These are phyloP conservation scores for Heterotis niloticus DNA, from an alignment of 2,113 vertebrate genomes.

Conservation along the genomic window DNA sequence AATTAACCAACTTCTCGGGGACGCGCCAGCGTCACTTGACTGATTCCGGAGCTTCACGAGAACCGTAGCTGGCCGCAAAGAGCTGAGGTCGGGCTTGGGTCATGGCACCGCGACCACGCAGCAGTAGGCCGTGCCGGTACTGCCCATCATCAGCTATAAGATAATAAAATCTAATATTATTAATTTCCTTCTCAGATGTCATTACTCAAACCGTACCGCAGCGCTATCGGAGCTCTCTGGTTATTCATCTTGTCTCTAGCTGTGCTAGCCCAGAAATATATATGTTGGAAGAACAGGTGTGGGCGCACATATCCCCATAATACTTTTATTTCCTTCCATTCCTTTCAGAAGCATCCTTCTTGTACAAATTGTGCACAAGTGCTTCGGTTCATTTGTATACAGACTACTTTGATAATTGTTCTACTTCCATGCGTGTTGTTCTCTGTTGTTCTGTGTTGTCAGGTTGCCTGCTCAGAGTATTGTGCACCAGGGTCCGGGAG, in stretches of 20 bases:
- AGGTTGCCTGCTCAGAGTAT: no score
- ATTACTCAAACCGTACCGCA: slow-evolving; percentile 1
- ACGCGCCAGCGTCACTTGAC: not conserved
- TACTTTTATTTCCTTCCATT: no score
- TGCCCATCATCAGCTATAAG: not conserved
- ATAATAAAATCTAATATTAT: not conserved
- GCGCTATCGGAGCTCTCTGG: not conserved
- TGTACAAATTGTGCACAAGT: no score
- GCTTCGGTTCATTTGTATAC: no score
- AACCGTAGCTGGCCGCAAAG: not conserved
- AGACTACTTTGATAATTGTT: no score
- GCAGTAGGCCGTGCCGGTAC: not conserved
- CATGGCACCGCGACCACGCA: not conserved
- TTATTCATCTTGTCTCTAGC: not conserved
- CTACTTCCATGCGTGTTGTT: no score
- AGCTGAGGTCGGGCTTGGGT: not conserved
- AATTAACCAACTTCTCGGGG: slow-evolving; percentile 20
- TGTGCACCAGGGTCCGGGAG: no score
- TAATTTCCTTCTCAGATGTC: not conserved
- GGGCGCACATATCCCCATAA: no score
- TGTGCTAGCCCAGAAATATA: no score
- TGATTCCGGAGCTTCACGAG: not conserved
- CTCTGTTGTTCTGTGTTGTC: no score
- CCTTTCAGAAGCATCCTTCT: no score
- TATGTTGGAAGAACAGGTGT: no score